Conservation (phyloP, 2,113 vertebrate genomes). For the Alethe castanea region DNA sequence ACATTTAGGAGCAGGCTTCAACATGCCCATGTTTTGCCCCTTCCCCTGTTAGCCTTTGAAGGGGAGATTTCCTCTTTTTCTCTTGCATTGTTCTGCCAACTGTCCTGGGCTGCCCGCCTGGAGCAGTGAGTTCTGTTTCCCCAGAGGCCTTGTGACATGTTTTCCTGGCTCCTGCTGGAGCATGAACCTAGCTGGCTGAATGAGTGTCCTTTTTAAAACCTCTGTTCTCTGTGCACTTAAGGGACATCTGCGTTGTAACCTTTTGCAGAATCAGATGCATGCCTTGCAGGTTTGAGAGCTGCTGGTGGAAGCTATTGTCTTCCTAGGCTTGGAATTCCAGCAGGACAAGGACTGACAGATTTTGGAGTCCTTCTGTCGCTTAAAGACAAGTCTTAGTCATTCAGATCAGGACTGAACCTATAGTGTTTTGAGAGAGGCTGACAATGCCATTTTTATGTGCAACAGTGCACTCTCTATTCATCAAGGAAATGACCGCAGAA, state of each 20-base stretch:
- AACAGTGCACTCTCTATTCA: conserved; percentile 58
- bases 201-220: not conserved
- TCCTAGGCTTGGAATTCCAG: not conserved
- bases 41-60: not conserved
- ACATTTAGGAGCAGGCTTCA: not conserved
- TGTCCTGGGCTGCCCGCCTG: not conserved
- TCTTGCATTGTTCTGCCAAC: not conserved
- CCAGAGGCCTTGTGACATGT: not conserved
- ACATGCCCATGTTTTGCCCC: not conserved
- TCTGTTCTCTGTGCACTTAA: not conserved
- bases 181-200: not conserved
- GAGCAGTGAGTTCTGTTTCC: not conserved
- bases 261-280: not conserved
- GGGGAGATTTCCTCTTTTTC: not conserved
- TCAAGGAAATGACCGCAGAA: conserved; percentile 44
- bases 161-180: not conserved
- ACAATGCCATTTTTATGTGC: conserved; percentile 61
- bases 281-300: not conserved
- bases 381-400: not conserved
- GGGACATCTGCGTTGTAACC: not conserved
- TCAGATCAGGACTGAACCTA: not conserved
- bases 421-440: not conserved
- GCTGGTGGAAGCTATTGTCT: not conserved
- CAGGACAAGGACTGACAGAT: not conserved
- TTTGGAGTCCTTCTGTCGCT: not conserved